phyloP scores from a whole-genome alignment of 1,140 invertebrate species.

The Apis cerana region DNA sequence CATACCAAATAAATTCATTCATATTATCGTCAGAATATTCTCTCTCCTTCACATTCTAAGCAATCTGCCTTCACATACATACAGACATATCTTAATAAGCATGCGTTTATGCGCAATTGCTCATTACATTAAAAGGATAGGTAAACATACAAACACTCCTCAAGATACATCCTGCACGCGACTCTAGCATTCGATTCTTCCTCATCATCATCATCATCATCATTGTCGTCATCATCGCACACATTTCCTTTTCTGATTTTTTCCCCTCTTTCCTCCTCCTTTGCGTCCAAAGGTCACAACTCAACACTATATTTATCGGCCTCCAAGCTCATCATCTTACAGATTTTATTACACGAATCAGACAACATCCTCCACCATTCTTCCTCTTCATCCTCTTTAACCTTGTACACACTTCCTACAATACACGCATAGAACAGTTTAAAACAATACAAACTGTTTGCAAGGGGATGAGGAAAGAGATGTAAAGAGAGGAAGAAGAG shows the following conservation, averaged over 20 bases:
- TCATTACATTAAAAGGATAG: neutral
- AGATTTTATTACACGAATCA: constrained; percentile 79
- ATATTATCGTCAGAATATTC: neutral
- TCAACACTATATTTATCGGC: constrained; percentile 77
- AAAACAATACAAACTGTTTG: too few relatives aligned
- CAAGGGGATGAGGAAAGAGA: constrained; percentile 4
- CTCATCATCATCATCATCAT: neutral
- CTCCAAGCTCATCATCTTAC: constrained; percentile 76
- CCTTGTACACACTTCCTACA: neutral
- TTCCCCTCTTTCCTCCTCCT: constrained; percentile 6
- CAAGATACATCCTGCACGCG: constrained; percentile 62
- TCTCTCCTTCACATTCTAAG: neutral
- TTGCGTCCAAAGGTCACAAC: constrained; percentile 67
- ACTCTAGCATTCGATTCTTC: constrained; percentile 39
- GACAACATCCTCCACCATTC: constrained; percentile 69
- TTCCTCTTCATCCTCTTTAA: constrained; percentile 8
- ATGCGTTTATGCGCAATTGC: constrained; percentile 15
- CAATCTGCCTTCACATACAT: neutral
- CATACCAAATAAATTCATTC: too few relatives aligned
- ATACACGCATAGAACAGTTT: neutral
- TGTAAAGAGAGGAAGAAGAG: constrained; percentile 6
- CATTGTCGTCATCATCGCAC: neutral
- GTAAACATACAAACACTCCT: constrained; percentile 11
- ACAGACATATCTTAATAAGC: neutral
- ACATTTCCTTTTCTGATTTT: neutral